Evolutionary conservation across 2,797 vertebrate species (phyloP), one percentile per base, ranked within the genome.

Genomic region (Tiaroga cobitis): DNA sequence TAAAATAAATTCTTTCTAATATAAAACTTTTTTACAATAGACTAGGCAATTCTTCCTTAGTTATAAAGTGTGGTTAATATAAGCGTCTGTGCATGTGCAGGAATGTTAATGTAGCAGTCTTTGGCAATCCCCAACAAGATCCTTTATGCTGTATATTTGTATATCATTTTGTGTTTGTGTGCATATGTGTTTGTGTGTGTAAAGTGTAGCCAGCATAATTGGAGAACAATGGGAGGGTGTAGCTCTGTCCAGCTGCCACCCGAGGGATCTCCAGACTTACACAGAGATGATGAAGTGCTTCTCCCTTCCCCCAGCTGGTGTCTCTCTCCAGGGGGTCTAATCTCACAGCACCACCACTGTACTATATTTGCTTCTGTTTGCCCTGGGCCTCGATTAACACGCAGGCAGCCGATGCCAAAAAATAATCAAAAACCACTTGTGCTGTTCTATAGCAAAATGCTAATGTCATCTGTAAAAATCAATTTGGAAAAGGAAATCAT

Each of bases 321-420:
- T 74, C 65, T 63, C 75, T 68, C 77, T 67, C 68, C 75, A 54
- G 87, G 77, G 74, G 63, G 46, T 81, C 51, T 90, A 87, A 89
- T 90, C 85, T 90, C 86, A 76, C 85, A 67, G 77, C 80, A 81
- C 68, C 80, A 69, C 68, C 84, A 86, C 84, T 86, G 72, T 73
- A 78, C 65, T 43, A 41, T 49, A 77, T 76, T 68, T 86, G 74
- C 32, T 39, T 86, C 84, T 87, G 34, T 49, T 79, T 43, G 26
- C 72, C 56, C 65, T 74, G 46, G 54, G 77, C 84, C 63, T 39
- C 8, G 11, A 85, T 85, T 85, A 89, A 72, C 79, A 82, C 21
- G 18, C 74, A 75, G 78, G 67, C 32, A 84, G 67, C 59, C 29
- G 21, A 81, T 13, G n/a, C 54, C 39, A 43, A 65, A 51, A 88